These are phyloP conservation scores for Eublepharis macularius DNA, from an alignment of 2,113 vertebrate species.

Conservation along the genomic window DNA sequence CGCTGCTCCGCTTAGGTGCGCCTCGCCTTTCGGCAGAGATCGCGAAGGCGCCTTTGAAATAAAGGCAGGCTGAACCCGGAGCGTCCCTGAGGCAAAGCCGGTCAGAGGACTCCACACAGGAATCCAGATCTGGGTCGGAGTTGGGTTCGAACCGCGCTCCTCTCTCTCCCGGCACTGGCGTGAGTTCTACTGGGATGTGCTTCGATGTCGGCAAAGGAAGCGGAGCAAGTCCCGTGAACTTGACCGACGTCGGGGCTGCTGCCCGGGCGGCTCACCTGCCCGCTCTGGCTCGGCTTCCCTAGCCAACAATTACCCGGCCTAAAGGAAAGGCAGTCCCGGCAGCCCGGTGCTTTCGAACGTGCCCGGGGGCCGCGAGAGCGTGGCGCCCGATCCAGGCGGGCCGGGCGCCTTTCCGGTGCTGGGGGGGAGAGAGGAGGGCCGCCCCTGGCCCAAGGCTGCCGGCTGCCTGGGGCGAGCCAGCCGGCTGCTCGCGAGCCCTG, in stretches of 20 bases:
- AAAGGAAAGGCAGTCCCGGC: background rate
- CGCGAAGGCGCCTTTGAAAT: background rate
- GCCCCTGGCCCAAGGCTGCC: background rate
- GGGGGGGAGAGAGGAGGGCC: fast-evolving
- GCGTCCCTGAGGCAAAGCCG: background rate
- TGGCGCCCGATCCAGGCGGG: background rate
- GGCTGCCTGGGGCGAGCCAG: background rate
- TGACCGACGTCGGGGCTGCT: background rate
- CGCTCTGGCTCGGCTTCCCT: conserved; percentile 38
- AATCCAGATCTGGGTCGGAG: too few species aligned
- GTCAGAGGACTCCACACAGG: too few species aligned
- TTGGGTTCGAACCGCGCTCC: background rate
- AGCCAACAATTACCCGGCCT: background rate
- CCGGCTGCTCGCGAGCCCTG: background rate
- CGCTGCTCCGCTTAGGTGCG: background rate
- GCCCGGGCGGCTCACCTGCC: background rate
- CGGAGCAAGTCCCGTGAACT: conserved; percentile 53
- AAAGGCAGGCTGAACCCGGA: background rate
- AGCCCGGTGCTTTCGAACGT: background rate
- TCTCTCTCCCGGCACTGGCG: background rate
- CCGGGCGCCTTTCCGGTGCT: background rate
- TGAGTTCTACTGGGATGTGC: background rate
- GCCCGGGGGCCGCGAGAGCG: background rate
- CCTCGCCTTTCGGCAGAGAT: background rate
- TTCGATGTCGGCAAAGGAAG: background rate